Percentiles rank a stretch among this genome's conserved stretches.
These are phyloP conservation scores for Crotalus tigris DNA, from an alignment of 2,113 vertebrate species.

Conservation along the genomic window DNA sequence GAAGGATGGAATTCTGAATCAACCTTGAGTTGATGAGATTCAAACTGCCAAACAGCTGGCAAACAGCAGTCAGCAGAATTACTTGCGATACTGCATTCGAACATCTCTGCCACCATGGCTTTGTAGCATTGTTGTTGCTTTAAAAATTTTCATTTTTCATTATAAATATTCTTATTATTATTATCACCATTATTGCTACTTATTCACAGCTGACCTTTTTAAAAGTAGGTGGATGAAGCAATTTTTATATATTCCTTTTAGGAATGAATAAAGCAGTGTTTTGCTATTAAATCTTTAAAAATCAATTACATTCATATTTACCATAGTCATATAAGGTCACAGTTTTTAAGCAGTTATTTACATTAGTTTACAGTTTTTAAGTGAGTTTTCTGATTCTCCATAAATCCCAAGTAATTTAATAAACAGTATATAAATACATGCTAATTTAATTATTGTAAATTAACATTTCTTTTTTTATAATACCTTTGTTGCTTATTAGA, in stretches of 20 bases:
- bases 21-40: too few relatives aligned
- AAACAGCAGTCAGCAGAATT: too few relatives aligned
- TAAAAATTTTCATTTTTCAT: not conserved
- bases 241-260: not conserved
- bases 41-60: too few relatives aligned
- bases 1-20: too few relatives aligned
- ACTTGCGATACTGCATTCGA: too few relatives aligned
- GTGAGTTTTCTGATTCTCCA: not conserved
- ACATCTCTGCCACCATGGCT: too few relatives aligned
- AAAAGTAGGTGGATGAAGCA: not conserved
- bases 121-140: not conserved
- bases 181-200: not conserved
- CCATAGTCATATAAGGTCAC: not conserved
- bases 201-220: not conserved
- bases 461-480: not conserved
- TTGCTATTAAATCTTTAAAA: not conserved
- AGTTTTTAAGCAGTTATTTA: not conserved
- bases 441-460: not conserved
- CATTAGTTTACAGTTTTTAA: not conserved
- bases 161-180: not conserved
- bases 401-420: not conserved
- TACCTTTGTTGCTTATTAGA: not conserved
- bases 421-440: not conserved
- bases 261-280: not conserved
- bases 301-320: not conserved